phyloP scores from a whole-genome alignment of 1,140 invertebrate genomes.

The Anthonomus grandis region DNA sequence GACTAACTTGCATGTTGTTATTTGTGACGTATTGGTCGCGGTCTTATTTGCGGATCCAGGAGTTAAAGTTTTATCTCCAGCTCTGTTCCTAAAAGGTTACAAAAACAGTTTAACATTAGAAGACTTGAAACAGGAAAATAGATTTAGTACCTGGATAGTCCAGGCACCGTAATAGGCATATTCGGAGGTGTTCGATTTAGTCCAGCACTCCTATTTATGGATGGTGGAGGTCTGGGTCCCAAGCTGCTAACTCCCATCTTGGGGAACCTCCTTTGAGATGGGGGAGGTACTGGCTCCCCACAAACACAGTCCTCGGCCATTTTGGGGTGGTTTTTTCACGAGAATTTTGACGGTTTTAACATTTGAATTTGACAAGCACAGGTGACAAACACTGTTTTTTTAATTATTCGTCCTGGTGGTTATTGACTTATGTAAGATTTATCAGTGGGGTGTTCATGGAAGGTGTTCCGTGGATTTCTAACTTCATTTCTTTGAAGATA shows the following conservation, averaged over 20 bases:
- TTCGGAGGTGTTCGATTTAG: background rate
- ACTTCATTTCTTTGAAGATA: too few species aligned
- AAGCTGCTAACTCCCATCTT: background rate
- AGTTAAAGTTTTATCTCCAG: background rate
- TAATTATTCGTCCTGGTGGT: too few species aligned
- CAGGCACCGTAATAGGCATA: background rate
- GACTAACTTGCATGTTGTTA: too few species aligned
- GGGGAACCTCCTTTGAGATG: background rate
- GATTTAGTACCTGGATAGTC: too few species aligned
- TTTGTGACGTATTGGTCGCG: background rate
- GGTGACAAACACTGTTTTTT: too few species aligned
- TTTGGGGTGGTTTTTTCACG: too few species aligned
- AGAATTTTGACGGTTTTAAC: too few species aligned
- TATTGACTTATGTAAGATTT: too few species aligned
- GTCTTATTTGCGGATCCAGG: conserved; percentile 3
- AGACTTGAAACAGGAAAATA: background rate
- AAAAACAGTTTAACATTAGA: background rate
- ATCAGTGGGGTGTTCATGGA: too few species aligned
- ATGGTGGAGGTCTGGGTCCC: background rate
- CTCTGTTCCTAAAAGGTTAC: background rate
- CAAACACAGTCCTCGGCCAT: background rate
- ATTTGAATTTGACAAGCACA: too few species aligned
- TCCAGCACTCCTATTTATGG: background rate
- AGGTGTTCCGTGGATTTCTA: too few species aligned
- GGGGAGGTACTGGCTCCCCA: background rate